These are phyloP conservation scores for Argyresthia albistria DNA, from an alignment of 2,888 invertebrate genomes.

Conservation along the genomic window DNA sequence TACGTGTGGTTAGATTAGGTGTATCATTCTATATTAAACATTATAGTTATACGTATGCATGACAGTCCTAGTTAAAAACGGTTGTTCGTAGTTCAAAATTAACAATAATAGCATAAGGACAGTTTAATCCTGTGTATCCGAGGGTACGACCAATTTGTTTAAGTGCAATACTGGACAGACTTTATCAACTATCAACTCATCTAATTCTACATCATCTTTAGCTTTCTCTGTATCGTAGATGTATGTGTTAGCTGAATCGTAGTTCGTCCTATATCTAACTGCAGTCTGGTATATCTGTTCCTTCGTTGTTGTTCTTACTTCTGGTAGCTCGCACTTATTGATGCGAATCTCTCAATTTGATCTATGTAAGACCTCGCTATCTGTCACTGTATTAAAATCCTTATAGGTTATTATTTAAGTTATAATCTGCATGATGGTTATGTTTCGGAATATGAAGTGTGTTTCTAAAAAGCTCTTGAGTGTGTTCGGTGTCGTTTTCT, in stretches of 20 bases:
- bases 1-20: slow-evolving; percentile 64
- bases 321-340: slow-evolving; percentile 21
- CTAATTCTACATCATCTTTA: neutral
- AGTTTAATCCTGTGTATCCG: slow-evolving; percentile 32
- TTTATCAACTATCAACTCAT: neutral
- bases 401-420: slow-evolving; percentile 7
- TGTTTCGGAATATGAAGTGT: slow-evolving; percentile 19
- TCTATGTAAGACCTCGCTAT: slow-evolving; percentile 25
- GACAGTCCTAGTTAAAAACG: slow-evolving; percentile 58
- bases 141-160: slow-evolving; percentile 32
- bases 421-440: slow-evolving; percentile 27
- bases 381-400: slow-evolving; percentile 61
- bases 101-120: slow-evolving; percentile 60
- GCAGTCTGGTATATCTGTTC: slow-evolving; percentile 11
- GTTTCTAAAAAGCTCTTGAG: slow-evolving; percentile 36
- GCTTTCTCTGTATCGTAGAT: slow-evolving; percentile 1
- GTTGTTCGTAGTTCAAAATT: slow-evolving; percentile 61
- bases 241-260: neutral
- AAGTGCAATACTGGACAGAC: neutral
- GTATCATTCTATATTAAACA: slow-evolving; percentile 35
- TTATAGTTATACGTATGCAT: slow-evolving; percentile 57
- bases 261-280: slow-evolving; percentile 8
- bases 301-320: slow-evolving; percentile 61
- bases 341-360: slow-evolving; percentile 15
- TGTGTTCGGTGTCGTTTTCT: slow-evolving; percentile 58